These are phyloP conservation scores for Pandemis heparana DNA, from an alignment of 2,888 invertebrate species.

Conservation along the genomic window DNA sequence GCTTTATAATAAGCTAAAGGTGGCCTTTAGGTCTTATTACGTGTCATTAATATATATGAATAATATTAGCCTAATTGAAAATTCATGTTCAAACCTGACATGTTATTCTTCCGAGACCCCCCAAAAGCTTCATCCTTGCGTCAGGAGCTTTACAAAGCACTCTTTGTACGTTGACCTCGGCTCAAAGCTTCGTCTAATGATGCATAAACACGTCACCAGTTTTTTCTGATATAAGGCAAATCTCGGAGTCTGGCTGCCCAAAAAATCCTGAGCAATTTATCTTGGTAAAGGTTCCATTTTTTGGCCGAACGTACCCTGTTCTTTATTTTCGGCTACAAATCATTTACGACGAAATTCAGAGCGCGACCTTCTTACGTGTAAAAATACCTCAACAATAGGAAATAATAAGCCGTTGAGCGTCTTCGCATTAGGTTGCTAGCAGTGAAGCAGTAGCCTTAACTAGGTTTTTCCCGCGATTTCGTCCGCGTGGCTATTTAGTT, in stretches of 20 bases:
- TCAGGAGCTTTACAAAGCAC: neutral
- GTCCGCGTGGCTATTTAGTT: too few relatives aligned
- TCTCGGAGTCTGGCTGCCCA: neutral
- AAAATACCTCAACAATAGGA: too few relatives aligned
- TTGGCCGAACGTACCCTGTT: neutral
- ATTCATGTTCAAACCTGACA: neutral
- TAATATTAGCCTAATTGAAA: neutral
- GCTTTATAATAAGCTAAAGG: too few relatives aligned
- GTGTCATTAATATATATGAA: too few relatives aligned
- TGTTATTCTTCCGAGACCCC: neutral
- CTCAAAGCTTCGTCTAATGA: constrained; percentile 7
- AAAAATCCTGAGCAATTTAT: neutral
- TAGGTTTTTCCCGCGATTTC: too few relatives aligned
- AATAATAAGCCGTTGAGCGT: too few relatives aligned
- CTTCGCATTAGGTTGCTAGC: too few relatives aligned
- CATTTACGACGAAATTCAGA: too few relatives aligned
- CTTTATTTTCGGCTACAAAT: too few relatives aligned
- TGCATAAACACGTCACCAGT: neutral
- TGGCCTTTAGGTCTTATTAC: too few relatives aligned
- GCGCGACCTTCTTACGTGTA: too few relatives aligned
- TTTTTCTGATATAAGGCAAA: neutral
- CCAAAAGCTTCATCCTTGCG: constrained; percentile 4
- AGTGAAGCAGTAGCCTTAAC: too few relatives aligned
- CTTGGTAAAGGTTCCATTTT: neutral
- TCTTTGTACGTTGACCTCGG: constrained; percentile 5